Percentiles rank a stretch among this genome's conserved stretches.
Conservation (phyloP, 2,797 vertebrate genomes). For the Gouania willdenowi region DNA sequence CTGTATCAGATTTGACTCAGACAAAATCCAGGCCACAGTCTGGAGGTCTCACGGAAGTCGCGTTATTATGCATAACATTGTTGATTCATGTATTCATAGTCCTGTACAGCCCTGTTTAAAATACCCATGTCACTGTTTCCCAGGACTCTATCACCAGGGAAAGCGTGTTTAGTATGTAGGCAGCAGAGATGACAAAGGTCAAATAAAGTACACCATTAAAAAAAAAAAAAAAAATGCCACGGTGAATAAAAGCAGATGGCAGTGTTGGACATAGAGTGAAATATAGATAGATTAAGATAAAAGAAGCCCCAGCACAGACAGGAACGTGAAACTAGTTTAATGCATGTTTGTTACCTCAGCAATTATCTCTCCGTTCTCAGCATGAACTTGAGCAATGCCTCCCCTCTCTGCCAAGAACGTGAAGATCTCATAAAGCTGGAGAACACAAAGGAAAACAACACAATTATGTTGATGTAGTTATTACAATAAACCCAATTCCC, state of each 20-base stretch:
- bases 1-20: conserved; percentile 8
- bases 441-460: conserved; percentile 9
- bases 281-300: conserved; percentile 1
- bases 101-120: conserved; percentile 21
- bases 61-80: too few relatives aligned
- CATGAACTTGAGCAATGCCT: conserved; percentile 92
- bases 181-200: conserved; percentile 14
- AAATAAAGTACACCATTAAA: conserved; percentile 3
- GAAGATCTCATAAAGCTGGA: conserved; percentile 93
- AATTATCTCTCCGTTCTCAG: conserved; percentile 98
- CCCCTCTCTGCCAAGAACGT: conserved; percentile 91
- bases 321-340: conserved; percentile 1
- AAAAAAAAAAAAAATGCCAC: conserved; percentile 19
- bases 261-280: conserved; percentile 6
- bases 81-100: conserved; percentile 29
- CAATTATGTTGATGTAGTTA: too few relatives aligned
- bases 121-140: conserved; percentile 33
- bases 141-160: conserved; percentile 24
- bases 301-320: background rate
- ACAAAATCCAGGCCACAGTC: conserved; percentile 46
- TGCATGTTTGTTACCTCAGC: conserved; percentile 81
- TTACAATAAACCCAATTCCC: too few relatives aligned
- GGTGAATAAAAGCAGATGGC: conserved; percentile 13
- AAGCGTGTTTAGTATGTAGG: conserved; percentile 58
- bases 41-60: conserved; percentile 37